Evolutionary conservation across 2,888 invertebrate species (phyloP).

Genomic region (Rhagonycha fulva): DNA sequence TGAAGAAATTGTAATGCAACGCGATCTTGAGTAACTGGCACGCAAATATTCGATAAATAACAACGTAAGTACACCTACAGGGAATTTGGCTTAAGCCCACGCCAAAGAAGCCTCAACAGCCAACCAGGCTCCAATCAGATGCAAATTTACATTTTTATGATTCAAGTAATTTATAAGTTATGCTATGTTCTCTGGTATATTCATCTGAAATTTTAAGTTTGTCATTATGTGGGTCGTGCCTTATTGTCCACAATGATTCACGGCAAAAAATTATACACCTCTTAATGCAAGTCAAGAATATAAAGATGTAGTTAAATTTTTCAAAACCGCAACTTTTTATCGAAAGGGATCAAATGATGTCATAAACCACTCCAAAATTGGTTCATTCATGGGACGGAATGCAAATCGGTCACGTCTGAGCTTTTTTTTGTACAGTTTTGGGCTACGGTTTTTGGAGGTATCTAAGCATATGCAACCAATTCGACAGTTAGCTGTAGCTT

Average conservation of each 20-base stretch:
- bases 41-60: slow-evolving; percentile 40
- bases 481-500: background rate
- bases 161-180: slow-evolving; percentile 24
- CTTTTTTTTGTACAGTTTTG: background rate
- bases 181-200: slow-evolving; percentile 15
- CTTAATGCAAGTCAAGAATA: background rate
- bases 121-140: slow-evolving; percentile 22
- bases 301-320: background rate
- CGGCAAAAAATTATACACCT: background rate
- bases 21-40: slow-evolving; percentile 22
- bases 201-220: slow-evolving; percentile 24
- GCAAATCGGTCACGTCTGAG: background rate
- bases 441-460: background rate
- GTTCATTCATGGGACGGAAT: background rate
- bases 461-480: background rate
- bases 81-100: slow-evolving; percentile 33
- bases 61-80: slow-evolving; percentile 35
- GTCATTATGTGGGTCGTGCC: slow-evolving; percentile 21
- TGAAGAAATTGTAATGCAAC: slow-evolving; percentile 12
- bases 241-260: slow-evolving; percentile 8
- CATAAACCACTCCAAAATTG: background rate
- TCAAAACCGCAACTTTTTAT: background rate
- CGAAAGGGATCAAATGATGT: background rate
- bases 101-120: slow-evolving; percentile 31
- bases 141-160: slow-evolving; percentile 30